A percentile compares a stretch with the other conserved stretches of the same genome.
Evolutionary conservation across 2,797 vertebrate species (phyloP).

Genomic region (Austrolebias charrua): DNA sequence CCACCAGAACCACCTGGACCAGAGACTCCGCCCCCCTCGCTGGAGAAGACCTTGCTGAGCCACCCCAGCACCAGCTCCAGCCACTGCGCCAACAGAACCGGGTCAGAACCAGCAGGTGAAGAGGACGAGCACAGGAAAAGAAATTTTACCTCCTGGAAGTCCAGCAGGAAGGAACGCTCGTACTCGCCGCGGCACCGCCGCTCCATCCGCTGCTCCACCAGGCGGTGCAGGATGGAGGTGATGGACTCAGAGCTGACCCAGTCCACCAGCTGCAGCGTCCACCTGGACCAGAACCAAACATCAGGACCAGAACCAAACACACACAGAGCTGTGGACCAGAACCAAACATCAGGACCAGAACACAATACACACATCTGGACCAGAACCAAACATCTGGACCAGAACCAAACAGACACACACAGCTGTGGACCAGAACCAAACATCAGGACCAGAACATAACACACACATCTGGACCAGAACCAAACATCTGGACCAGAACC

Average conservation of each 20-base stretch:
- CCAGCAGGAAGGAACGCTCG: conserved; percentile 89
- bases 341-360: neutral
- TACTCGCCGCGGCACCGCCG: conserved; percentile 92
- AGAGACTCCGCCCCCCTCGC: conserved; percentile 62
- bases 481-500: too few relatives aligned
- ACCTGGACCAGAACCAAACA: conserved; percentile 66
- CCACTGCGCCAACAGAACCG: conserved; percentile 79
- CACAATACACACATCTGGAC: too few relatives aligned
- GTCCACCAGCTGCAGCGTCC: conserved; percentile 88
- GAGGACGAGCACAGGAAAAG: fast-evolving
- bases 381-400: too few relatives aligned
- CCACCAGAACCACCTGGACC: conserved; percentile 59
- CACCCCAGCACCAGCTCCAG: conserved; percentile 93
- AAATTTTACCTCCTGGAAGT: conserved; percentile 89
- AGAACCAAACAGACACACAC: too few relatives aligned
- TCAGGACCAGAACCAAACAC: neutral
- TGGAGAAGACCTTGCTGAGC: conserved; percentile 91
- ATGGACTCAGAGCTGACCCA: conserved; percentile 91
- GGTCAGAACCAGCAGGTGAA: neutral
- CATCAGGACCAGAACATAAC: too few relatives aligned
- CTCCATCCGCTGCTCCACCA: conserved; percentile 95
- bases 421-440: too few relatives aligned
- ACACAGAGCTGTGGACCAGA: neutral
- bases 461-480: too few relatives aligned
- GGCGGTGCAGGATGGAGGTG: conserved; percentile 90